Evolutionary conservation across 2,888 invertebrate genomes (phyloP), one percentile per base, ranked within the genome.

Genomic region (Patella depressa): DNA sequence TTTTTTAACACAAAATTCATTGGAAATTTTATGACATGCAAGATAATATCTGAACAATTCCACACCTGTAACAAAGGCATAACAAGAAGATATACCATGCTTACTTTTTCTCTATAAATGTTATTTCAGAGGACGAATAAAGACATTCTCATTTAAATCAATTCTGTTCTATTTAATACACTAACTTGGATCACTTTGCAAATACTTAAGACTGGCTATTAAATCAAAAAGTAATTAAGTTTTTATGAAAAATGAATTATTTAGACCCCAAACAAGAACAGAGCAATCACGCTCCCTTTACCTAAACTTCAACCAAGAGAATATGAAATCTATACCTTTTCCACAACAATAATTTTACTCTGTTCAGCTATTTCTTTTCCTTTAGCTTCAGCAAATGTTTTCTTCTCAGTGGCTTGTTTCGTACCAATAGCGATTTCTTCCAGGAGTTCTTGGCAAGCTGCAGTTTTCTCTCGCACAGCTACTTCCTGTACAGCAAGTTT

Each of bases 301-400:
- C n/a, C 34, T 3, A 1, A 1, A 24, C 34, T 2, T 34, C 3
- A 34, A 2, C 34, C 3, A 34, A 34, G 34, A 34, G 34, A 34
- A 34, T 34, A 3, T 34, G 34, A 3, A 34, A 34, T 15, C 59
- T 78, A 65, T 0, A 93, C 93, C 90, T 97, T 96, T 91, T 98
- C 97, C 17, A 94, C 94, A 2, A 93, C 93, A 83, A 97, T 97
- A 45, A 96, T 93, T 83, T 94, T 94, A 82, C 95, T 95, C 89
- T 97, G 95, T 80, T 95, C 95, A 83, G 95, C 96, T 76, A 97
- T 96, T 91, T 97, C 96, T 7, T 93, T 93, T 7, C 96, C 95
- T 88, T 96, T 97, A 70, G 94, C 93, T 0, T 95, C 95, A 1
- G 96, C 96, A n/a, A 95, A 93, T 53, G 93, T 93, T 88, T 97